Percentiles rank a stretch among this genome's conserved stretches.
Evolutionary conservation across 35 echinoderm and acorn worm species (phyloP).

Genomic region (Holothuria glaberrima): DNA sequence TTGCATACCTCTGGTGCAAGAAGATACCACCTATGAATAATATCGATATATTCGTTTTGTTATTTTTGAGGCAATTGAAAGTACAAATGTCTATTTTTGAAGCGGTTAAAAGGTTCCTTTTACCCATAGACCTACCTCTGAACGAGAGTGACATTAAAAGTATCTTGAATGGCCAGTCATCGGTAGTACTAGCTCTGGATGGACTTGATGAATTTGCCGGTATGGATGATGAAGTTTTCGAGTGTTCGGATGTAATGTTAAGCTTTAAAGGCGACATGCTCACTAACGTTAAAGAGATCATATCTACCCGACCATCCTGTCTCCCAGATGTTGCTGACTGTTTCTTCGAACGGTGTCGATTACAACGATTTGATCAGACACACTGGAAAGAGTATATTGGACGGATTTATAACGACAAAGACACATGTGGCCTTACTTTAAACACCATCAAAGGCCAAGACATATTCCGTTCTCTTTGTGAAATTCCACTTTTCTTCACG

Average conservation of each 20-base stretch:
- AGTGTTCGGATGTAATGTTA: not conserved
- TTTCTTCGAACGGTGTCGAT: not conserved
- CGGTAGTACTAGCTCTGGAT: not conserved
- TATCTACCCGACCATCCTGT: conserved; percentile 1
- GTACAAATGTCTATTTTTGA: not conserved
- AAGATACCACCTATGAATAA: not conserved
- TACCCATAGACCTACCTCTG: not conserved
- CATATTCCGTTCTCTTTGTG: too few relatives aligned
- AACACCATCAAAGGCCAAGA: too few relatives aligned
- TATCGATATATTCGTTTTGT: not conserved
- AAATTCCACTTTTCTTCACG: too few relatives aligned
- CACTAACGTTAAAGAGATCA: not conserved
- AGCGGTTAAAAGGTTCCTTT: not conserved
- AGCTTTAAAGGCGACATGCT: not conserved
- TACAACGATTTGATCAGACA: too few relatives aligned
- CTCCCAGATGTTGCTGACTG: conserved; percentile 4
- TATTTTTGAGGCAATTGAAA: not conserved
- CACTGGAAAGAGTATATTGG: too few relatives aligned
- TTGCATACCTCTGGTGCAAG: not conserved
- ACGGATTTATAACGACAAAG: too few relatives aligned
- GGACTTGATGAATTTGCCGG: conserved; percentile 5
- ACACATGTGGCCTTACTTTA: too few relatives aligned
- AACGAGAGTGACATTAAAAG: not conserved
- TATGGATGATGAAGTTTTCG: not conserved
- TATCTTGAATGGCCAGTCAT: not conserved